These are phyloP conservation scores for Harmothoe impar DNA, from an alignment of 2,888 invertebrate species.

Conservation along the genomic window DNA sequence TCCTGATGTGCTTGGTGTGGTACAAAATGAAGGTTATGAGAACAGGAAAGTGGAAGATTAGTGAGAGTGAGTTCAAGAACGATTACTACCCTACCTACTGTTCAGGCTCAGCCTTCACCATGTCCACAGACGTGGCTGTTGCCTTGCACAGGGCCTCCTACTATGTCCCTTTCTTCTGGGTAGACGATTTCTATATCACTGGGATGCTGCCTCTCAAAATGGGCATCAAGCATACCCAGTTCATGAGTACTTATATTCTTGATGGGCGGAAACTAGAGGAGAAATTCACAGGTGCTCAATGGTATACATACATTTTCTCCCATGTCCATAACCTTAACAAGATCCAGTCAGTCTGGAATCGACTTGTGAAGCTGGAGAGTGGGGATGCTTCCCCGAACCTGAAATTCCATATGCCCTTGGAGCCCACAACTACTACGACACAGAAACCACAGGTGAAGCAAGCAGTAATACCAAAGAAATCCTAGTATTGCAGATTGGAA, in stretches of 20 bases:
- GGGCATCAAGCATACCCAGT: slow-evolving; percentile 76
- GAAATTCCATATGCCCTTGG: slow-evolving; percentile 68
- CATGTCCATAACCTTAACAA: slow-evolving; percentile 79
- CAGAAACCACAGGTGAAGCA: no score
- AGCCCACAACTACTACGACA: slow-evolving; percentile 19
- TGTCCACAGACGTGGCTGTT: slow-evolving; percentile 87
- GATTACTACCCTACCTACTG: slow-evolving; percentile 84
- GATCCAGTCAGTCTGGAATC: slow-evolving; percentile 78
- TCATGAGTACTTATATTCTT: slow-evolving; percentile 80
- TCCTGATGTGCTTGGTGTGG: slow-evolving; percentile 83
- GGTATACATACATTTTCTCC: slow-evolving; percentile 77
- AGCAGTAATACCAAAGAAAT: no score
- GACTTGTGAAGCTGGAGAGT: slow-evolving; percentile 69
- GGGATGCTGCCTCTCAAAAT: slow-evolving; percentile 87
- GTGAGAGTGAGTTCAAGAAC: slow-evolving; percentile 81
- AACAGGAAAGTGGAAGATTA: slow-evolving; percentile 84
- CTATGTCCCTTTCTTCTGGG: slow-evolving; percentile 88
- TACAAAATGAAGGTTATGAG: slow-evolving; percentile 83
- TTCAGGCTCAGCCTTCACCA: slow-evolving; percentile 84
- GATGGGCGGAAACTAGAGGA: slow-evolving; percentile 77
- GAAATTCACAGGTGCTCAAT: slow-evolving; percentile 77
- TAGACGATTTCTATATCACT: slow-evolving; percentile 94
- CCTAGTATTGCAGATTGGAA: no score
- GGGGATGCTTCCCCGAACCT: slow-evolving; percentile 65
- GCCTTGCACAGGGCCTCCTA: slow-evolving; percentile 87